Percentiles rank a stretch among this genome's conserved stretches.
Conservation (phyloP, 37 sponge, comb jelly and placozoan genomes). For the Axinella damicornis region DNA sequence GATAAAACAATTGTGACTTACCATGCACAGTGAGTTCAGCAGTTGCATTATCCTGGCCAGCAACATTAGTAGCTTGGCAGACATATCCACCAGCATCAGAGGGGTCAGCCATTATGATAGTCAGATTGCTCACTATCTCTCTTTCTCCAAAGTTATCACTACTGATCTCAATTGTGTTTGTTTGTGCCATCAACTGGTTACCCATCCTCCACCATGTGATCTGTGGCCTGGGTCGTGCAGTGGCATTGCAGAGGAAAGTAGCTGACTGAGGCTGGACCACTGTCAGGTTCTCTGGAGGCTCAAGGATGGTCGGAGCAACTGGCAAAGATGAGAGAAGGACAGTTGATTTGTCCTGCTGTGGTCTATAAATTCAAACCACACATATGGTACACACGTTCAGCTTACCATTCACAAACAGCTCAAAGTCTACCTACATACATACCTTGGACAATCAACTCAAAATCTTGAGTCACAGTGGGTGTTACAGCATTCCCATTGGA, state of each 20-base stretch:
- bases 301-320: constrained; percentile 1
- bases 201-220: constrained; percentile 64
- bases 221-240: constrained; percentile 53
- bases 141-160: too few species aligned
- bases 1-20: constrained; percentile 22
- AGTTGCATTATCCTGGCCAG: constrained; percentile 23
- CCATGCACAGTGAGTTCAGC: constrained; percentile 58
- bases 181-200: too few species aligned
- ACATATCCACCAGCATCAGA: constrained; percentile 40
- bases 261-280: neutral
- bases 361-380: too few species aligned
- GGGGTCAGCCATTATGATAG: neutral
- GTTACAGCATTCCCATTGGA: constrained; percentile 5
- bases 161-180: too few species aligned
- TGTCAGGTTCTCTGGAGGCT: constrained; percentile 2
- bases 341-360: too few species aligned
- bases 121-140: too few species aligned
- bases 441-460: constrained; percentile 53
- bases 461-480: neutral
- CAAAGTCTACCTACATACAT: constrained; percentile 10
- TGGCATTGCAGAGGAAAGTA: constrained; percentile 42
- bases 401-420: constrained; percentile 47
- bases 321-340: too few species aligned
- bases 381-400: too few species aligned
- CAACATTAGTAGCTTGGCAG: constrained; percentile 52